phyloP scores from a whole-genome alignment of 2,888 invertebrate species.

The Drosophila differens region DNA sequence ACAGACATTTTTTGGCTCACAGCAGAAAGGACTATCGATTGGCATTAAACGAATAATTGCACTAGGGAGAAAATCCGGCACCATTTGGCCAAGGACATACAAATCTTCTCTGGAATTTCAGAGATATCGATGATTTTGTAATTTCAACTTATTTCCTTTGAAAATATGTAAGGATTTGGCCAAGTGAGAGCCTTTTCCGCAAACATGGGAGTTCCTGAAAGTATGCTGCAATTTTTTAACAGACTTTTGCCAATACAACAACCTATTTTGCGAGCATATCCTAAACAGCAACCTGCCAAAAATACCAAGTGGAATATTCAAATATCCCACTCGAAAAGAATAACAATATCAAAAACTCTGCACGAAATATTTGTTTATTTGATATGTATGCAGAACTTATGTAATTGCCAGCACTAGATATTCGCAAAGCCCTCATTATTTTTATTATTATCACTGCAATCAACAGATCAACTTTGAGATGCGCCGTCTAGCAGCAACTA shows the following conservation, averaged over 20 bases:
- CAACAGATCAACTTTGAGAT: too few relatives aligned
- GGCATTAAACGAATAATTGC: neutral
- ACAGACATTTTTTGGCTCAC: accelerated
- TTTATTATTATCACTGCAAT: neutral
- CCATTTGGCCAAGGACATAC: neutral
- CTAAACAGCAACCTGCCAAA: neutral
- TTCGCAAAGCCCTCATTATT: neutral
- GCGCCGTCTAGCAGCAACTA: neutral
- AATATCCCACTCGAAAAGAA: neutral
- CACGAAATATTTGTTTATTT: neutral
- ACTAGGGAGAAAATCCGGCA: neutral
- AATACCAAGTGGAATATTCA: neutral
- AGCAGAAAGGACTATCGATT: neutral
- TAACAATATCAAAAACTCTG: neutral
- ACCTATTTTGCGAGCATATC: too few relatives aligned
- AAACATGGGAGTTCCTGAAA: accelerated
- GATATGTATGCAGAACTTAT: neutral
- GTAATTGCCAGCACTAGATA: neutral
- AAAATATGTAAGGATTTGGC: too few relatives aligned
- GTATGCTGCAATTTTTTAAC: neutral
- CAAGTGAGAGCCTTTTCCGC: neutral
- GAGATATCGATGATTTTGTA: neutral
- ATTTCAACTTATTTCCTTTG: neutral
- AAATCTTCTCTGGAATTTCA: neutral
- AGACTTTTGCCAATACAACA: too few relatives aligned